Evolutionary conservation across 2,797 vertebrate genomes (phyloP).

Genomic region (Gallinago solitaria): DNA sequence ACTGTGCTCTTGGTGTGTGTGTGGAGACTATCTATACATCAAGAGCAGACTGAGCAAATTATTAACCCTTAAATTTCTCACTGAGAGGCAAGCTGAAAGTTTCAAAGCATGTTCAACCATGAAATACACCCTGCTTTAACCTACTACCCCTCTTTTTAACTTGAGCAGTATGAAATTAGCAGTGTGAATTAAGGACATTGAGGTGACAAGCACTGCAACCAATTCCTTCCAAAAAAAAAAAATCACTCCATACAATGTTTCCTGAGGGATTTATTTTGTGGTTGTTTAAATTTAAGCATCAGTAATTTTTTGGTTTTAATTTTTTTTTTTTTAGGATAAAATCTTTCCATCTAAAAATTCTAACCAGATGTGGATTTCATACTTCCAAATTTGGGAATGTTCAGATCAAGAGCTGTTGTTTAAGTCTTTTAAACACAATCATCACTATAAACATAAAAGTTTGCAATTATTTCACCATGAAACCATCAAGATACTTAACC

Average conservation of each 20-base stretch:
- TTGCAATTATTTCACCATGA: conserved; percentile 10
- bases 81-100: not conserved
- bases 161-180: not conserved
- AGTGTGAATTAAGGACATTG: not conserved
- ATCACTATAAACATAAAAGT: not conserved
- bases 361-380: conserved; percentile 60
- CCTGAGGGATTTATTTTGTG: not conserved
- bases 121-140: not conserved
- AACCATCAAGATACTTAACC: not conserved
- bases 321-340: not conserved
- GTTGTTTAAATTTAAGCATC: not conserved
- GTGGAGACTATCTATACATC: not conserved
- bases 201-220: not conserved
- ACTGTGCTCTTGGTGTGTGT: not conserved
- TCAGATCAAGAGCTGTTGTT: conserved; percentile 25
- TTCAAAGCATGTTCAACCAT: not conserved
- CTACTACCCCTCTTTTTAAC: not conserved
- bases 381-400: conserved; percentile 63
- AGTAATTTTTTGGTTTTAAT: not conserved
- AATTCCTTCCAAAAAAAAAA: not conserved
- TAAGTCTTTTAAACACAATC: not conserved
- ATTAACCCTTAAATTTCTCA: not conserved
- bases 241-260: not conserved
- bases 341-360: conserved; percentile 51
- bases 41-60: not conserved